These are phyloP conservation scores for Drosophila leontia DNA, from an alignment of 1,140 invertebrate species.

Conservation along the genomic window DNA sequence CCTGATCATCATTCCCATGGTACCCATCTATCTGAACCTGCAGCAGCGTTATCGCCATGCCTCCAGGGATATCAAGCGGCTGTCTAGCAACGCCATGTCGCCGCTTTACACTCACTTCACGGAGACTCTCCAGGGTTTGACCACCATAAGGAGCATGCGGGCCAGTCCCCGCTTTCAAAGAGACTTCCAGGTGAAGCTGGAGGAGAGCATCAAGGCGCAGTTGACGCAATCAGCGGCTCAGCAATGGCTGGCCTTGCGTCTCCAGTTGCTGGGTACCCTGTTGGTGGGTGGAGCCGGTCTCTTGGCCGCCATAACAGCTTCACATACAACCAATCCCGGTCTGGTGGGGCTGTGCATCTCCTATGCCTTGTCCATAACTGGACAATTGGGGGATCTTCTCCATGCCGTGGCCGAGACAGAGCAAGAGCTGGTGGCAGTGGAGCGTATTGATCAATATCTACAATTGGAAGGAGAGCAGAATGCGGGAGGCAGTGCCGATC, in stretches of 20 bases:
- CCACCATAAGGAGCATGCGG: slow-evolving; percentile 93
- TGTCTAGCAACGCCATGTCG: slow-evolving; percentile 94
- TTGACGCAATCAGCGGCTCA: slow-evolving; percentile 91
- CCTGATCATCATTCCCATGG: slow-evolving; percentile 91
- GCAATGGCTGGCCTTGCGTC: slow-evolving; percentile 95
- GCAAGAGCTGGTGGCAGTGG: slow-evolving; percentile 97
- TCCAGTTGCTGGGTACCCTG: slow-evolving; percentile 95
- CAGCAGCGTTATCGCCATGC: slow-evolving; percentile 94
- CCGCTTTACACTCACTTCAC: slow-evolving; percentile 97
- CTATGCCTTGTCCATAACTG: slow-evolving; percentile 96
- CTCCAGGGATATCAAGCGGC: slow-evolving; percentile 96
- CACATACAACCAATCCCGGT: slow-evolving; percentile 86
- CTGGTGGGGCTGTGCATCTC: slow-evolving; percentile 97
- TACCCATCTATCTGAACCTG: slow-evolving; percentile 93
- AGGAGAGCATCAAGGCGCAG: slow-evolving; percentile 94
- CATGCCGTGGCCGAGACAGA: slow-evolving; percentile 97
- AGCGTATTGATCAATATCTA: slow-evolving; percentile 94
- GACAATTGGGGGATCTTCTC: slow-evolving; percentile 93
- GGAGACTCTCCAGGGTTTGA: slow-evolving; percentile 93
- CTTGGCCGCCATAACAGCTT: slow-evolving; percentile 87
- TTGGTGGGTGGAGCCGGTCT: slow-evolving; percentile 94
- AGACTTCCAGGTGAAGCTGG: slow-evolving; percentile 88
- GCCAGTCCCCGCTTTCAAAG: slow-evolving; percentile 90
- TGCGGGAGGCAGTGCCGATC: slow-evolving; percentile 86
- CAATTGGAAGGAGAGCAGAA: slow-evolving; percentile 85